Conservation (phyloP, 37 sponge, comb jelly and placozoan species). For the Axinella damicornis region DNA sequence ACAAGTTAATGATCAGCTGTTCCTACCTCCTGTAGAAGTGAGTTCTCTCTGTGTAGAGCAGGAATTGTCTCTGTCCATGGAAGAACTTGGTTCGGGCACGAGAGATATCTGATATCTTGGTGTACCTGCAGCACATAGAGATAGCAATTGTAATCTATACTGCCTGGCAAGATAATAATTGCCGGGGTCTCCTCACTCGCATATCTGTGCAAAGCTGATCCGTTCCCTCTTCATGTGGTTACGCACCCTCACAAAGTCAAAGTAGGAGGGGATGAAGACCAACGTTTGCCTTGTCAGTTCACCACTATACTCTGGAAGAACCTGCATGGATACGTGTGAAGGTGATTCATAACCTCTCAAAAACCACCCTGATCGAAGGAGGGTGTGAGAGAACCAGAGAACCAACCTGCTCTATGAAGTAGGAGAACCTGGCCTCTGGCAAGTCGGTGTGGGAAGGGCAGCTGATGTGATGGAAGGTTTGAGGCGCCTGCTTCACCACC, state of each 20-base stretch:
- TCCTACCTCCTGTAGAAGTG: slow-evolving; percentile 91
- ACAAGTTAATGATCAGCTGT: too few relatives aligned
- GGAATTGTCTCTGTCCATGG: slow-evolving; percentile 74
- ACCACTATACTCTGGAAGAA: slow-evolving; percentile 76
- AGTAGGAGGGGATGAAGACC: slow-evolving; percentile 91
- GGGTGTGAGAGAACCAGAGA: too few relatives aligned
- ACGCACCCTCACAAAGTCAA: slow-evolving; percentile 93
- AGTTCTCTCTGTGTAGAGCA: slow-evolving; percentile 92
- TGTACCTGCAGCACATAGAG: slow-evolving; percentile 61
- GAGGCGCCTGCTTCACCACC: slow-evolving; percentile 64
- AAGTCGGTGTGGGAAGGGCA: slow-evolving; percentile 52
- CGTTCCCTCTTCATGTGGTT: slow-evolving; percentile 89
- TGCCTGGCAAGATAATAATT: not conserved
- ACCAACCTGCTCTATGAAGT: slow-evolving; percentile 78
- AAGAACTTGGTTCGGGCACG: slow-evolving; percentile 75
- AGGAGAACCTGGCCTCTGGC: slow-evolving; percentile 70
- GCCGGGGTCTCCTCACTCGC: slow-evolving; percentile 70
- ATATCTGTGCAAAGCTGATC: slow-evolving; percentile 64
- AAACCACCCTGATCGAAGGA: not conserved
- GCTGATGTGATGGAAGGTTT: slow-evolving; percentile 68
- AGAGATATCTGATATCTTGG: slow-evolving; percentile 68
- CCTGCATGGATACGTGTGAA: slow-evolving; percentile 33
- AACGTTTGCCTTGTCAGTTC: slow-evolving; percentile 64
- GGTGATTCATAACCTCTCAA: not conserved
- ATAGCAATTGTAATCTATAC: not conserved